Evolutionary conservation across 2,113 vertebrate genomes (phyloP).

Genomic region (Girardinichthys multiradiatus): DNA sequence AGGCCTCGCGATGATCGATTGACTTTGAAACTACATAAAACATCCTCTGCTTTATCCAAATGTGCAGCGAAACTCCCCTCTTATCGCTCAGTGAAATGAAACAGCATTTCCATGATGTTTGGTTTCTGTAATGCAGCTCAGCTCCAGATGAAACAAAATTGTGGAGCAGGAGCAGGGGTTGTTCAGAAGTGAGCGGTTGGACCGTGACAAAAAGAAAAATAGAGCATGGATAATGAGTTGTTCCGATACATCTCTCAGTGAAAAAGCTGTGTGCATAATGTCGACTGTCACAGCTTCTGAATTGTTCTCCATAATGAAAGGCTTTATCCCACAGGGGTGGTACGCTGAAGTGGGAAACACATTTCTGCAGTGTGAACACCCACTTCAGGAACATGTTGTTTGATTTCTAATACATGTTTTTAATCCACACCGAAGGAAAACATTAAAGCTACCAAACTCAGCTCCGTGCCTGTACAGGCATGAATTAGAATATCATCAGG

Average conservation of each 20-base stretch:
- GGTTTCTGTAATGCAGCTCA: constrained; percentile 22
- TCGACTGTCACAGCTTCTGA: constrained; percentile 33
- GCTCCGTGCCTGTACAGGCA: too few relatives aligned
- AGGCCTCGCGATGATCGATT: constrained; percentile 60
- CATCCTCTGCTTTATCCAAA: constrained; percentile 11
- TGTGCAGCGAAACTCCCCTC: constrained; percentile 1
- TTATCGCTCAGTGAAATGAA: constrained; percentile 4
- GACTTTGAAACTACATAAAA: constrained; percentile 71
- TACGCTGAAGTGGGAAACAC: not conserved
- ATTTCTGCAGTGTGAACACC: constrained; percentile 17
- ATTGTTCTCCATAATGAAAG: constrained; percentile 42
- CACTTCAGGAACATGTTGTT: not conserved
- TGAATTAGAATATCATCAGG: too few relatives aligned
- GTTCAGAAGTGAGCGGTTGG: constrained; percentile 13
- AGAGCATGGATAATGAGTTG: constrained; percentile 22
- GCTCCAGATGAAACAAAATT: constrained; percentile 13
- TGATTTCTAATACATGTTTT: not conserved
- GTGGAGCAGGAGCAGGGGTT: not conserved
- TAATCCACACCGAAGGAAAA: not conserved
- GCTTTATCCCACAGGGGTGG: constrained; percentile 18
- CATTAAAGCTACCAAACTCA: not conserved
- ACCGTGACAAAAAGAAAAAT: constrained; percentile 10
- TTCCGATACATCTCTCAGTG: constrained; percentile 29
- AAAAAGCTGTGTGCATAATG: constrained; percentile 36
- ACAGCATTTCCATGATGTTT: constrained; percentile 11